A percentile compares a stretch with the other conserved stretches of the same genome.
Conservation (phyloP, 1,140 invertebrate species). For the Venturia canescens region DNA sequence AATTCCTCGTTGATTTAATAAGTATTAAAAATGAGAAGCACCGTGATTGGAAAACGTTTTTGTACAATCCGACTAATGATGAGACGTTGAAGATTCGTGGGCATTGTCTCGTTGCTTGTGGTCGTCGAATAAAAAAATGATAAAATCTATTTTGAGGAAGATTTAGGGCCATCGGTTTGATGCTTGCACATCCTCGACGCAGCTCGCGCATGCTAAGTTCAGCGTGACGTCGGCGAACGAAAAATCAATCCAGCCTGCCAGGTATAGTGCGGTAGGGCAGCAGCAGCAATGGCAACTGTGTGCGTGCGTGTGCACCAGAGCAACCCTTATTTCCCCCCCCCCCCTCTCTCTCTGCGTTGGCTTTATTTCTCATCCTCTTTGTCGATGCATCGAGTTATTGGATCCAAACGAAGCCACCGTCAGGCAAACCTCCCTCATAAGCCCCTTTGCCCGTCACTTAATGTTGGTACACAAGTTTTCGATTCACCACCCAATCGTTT, state of each 20-base stretch:
- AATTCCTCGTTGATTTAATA: too few relatives aligned
- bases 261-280: constrained; percentile 50
- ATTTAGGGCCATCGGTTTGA: constrained; percentile 25
- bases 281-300: constrained; percentile 30
- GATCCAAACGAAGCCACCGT: constrained; percentile 40
- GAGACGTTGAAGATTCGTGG: not conserved
- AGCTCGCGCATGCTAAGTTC: constrained; percentile 63
- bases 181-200: constrained; percentile 40
- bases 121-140: not conserved
- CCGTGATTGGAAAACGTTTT: not conserved
- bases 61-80: not conserved
- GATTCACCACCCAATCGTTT: not conserved
- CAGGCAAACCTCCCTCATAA: not conserved
- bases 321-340: not conserved
- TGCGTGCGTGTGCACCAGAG: constrained; percentile 35
- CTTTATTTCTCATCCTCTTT: constrained; percentile 31
- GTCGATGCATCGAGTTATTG: constrained; percentile 47
- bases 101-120: not conserved
- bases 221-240: constrained; percentile 64
- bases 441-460: constrained; percentile 5
- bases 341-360: not conserved
- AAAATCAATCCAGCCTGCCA: constrained; percentile 68
- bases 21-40: too few relatives aligned
- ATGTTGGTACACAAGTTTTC: constrained; percentile 11
- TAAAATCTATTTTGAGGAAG: not conserved